Base-by-base conservation (phyloP, 2,113 vertebrate species). In the Cariama cristata region DNA sequence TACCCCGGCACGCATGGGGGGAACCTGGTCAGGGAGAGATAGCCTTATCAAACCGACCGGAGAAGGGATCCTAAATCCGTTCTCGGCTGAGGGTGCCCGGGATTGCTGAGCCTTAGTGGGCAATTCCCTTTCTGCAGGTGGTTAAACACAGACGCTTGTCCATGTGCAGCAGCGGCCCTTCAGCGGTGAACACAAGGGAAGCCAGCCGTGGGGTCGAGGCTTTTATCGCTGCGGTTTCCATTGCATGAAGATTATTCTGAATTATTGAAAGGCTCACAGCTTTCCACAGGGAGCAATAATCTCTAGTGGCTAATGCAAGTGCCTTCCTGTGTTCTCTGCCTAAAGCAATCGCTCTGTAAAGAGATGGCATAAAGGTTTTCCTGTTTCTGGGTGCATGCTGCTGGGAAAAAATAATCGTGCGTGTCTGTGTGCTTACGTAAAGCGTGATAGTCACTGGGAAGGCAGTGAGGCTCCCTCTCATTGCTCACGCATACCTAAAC, bases 111-210 rank as follows among this genome's bases (percentile, higher is more conserved):
- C 76, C 38, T 63, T 40, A 6, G 20, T 14, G 55, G 22, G 64
- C 22, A 20, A 2, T 50, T 77, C 27, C 1, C 50, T n/a, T 49
- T 22, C 9, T 63, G 17, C 32, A 5, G 4, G 32, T 8, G 47
- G 32, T 67, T 86, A 22, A 79, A 38, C 60, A 33, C 63, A 8
- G 23, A 1, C 50, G 1, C 42, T 23, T 23, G 11, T 3, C 9
- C 19, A 5, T 0, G 0, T 26, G 53, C 80, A 62, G 80, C 23
- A 26, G 3, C 1, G 22, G 3, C 83, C 81, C 60, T 80, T 56
- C 75, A 24, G 85, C 1, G 0, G 22, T 5, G 33, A 50, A 4
- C 0, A 6, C 0, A 3, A 19, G 21, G 15, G 33, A 27, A 68
- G 58, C 18, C 22, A 8, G 42, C 42, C 33, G 0, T 4, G 20